Percentiles rank a stretch among this genome's conserved stretches.
phyloP scores from a whole-genome alignment of 2,797 vertebrate genomes.

The Hyperoplus lanceolatus region DNA sequence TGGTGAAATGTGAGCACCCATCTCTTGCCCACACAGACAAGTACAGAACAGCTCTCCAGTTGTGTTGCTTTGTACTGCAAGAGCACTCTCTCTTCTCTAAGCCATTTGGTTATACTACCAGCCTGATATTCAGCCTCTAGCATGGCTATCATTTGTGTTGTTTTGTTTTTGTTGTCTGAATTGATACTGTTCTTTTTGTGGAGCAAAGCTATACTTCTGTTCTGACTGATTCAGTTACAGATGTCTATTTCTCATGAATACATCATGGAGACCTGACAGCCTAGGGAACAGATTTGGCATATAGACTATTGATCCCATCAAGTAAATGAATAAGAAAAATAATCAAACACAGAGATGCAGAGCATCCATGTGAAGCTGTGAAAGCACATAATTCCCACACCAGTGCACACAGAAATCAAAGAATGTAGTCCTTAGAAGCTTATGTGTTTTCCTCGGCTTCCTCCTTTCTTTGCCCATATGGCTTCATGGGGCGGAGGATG shows the following conservation, averaged over 20 bases:
- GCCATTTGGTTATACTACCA: conserved; percentile 25
- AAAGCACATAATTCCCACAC: conserved; percentile 69
- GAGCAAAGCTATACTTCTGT: conserved; percentile 54
- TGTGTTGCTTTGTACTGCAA: conserved; percentile 13
- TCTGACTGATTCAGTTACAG: conserved; percentile 60
- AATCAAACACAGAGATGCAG: conserved; percentile 64
- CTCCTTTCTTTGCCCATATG: conserved; percentile 75
- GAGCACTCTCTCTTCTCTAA: conserved; percentile 17
- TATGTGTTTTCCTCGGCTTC: conserved; percentile 53
- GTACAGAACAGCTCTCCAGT: conserved; percentile 32
- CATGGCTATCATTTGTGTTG: conserved; percentile 42
- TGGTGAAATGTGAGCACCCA: conserved; percentile 47
- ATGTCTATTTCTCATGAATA: conserved; percentile 71
- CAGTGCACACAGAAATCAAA: conserved; percentile 75
- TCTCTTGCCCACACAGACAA: conserved; percentile 24
- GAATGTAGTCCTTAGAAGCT: conserved; percentile 64
- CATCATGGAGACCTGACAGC: conserved; percentile 62
- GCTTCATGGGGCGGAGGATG: conserved; percentile 67
- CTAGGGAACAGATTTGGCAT: conserved; percentile 54
- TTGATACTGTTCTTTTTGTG: conserved; percentile 36
- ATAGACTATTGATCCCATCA: conserved; percentile 39
- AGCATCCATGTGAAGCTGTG: conserved; percentile 57
- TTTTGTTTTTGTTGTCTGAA: conserved; percentile 29
- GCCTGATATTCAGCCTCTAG: conserved; percentile 28
- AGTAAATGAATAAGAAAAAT: conserved; percentile 57